Conservation (phyloP, 2,888 invertebrate species). For the Eupelmus urozonus region DNA sequence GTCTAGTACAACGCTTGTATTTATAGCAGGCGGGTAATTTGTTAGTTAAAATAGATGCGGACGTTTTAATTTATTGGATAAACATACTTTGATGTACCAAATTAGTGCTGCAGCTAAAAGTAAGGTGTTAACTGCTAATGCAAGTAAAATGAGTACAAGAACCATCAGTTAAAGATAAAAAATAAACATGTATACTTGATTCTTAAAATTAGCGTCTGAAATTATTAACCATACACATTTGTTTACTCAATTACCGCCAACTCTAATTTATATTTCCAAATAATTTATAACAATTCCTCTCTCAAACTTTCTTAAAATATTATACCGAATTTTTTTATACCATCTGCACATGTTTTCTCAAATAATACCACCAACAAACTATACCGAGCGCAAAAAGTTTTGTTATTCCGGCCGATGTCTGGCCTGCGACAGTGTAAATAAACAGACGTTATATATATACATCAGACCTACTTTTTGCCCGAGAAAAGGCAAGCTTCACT, state of each 20-base stretch:
- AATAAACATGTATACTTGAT: not conserved
- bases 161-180: not conserved
- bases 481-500: conserved; percentile 45
- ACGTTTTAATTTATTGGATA: not conserved
- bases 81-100: not conserved
- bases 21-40: too few relatives aligned
- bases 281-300: too few relatives aligned
- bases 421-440: conserved; percentile 30
- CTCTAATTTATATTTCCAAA: too few relatives aligned
- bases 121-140: not conserved
- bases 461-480: conserved; percentile 44
- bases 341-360: not conserved
- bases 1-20: too few relatives aligned
- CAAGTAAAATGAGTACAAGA: not conserved
- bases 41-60: too few relatives aligned
- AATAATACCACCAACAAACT: not conserved
- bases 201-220: too few relatives aligned
- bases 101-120: not conserved
- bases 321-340: not conserved
- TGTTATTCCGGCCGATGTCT: conserved; percentile 3
- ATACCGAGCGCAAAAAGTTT: not conserved
- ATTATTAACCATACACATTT: not conserved
- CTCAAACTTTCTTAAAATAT: not conserved
- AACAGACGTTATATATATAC: too few relatives aligned
- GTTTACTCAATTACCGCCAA: not conserved